Percentiles rank a stretch among this genome's conserved stretches.
These are phyloP conservation scores for Chromoteleia sp. DNA, from an alignment of 2,888 invertebrate genomes.

Conservation along the genomic window DNA sequence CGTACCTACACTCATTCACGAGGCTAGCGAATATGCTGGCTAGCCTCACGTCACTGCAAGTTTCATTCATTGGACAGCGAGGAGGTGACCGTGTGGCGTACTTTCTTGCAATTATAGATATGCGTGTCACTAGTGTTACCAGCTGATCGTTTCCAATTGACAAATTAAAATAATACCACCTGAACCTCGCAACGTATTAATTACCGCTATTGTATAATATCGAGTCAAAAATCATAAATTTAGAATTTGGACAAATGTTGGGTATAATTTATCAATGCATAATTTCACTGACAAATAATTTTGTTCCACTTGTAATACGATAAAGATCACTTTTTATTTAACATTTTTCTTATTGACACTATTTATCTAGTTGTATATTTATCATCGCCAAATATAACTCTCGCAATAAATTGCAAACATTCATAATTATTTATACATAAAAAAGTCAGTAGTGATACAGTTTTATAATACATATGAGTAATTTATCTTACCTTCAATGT, in stretches of 20 bases:
- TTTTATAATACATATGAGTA: conserved; percentile 40
- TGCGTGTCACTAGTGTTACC: conserved; percentile 65
- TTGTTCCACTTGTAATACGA: conserved; percentile 11
- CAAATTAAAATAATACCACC: conserved; percentile 27
- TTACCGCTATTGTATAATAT: conserved; percentile 9
- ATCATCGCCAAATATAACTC: background rate
- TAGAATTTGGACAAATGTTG: conserved; percentile 7
- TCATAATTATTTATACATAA: conserved; percentile 23
- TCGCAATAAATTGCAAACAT: conserved; percentile 18
- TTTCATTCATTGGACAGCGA: conserved; percentile 77
- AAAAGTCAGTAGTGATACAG: conserved; percentile 46
- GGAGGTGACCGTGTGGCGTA: conserved; percentile 73
- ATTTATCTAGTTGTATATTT: conserved; percentile 16
- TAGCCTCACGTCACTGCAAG: conserved; percentile 75
- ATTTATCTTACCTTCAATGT: conserved; percentile 63
- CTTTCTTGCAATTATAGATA: conserved; percentile 68
- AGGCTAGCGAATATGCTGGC: conserved; percentile 67
- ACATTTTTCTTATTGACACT: conserved; percentile 16
- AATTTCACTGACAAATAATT: conserved; percentile 25
- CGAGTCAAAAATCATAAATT: conserved; percentile 2
- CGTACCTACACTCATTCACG: conserved; percentile 80
- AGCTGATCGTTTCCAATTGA: conserved; percentile 60
- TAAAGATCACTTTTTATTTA: conserved; percentile 23
- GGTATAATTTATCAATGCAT: conserved; percentile 24
- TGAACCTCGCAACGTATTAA: background rate